Base-by-base conservation (phyloP, 2,888 invertebrate genomes). In the Cynaeus angustus region DNA sequence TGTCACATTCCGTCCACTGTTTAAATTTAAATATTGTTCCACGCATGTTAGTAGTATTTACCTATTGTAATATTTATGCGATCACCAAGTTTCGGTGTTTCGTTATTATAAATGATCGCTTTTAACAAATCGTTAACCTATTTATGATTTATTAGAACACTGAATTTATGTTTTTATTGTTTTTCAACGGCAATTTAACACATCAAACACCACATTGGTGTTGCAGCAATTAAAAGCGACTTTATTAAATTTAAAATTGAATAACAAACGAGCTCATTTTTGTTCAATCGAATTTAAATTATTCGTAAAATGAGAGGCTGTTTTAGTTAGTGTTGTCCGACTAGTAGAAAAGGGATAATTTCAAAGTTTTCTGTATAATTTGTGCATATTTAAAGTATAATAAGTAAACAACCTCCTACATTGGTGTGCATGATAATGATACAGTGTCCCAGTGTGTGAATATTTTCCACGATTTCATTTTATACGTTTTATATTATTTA, bases 1-100 rank as follows among this genome's bases (percentile, higher is more conserved):
- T 78, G 80, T 79, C 79, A 78, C 76, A 77, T 77, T 77, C 75
- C 71, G 77, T 77, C 76, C 74, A 75, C 73, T 77, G 77, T 78
- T 79, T 78, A 75, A 78, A 80, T 78, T 80, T 77, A 77, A 80
- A 80, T 80, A 78, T 70, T 71, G 70, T 74, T 75, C 48, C 56
- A 43, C 68, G 38, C 68, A 62, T 66, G 53, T 66, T 66, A 37
- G 10, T 48, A 56, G 30, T 66, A 56, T 66, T 48, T 56, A 33
- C 46, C 37, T 66, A 55, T 56, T 56, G 37, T 55, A 30, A 33
- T 37, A 46, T 66, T 66, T 46, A 45, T 37, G 43, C 55, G 26
- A 37, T 30, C 45, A 46, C 38, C 43, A 56, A 56, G 56, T 55
- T 53, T 65, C 53, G 41, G 45, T 59, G 59, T 33, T 46, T 59